Conservation (phyloP, 2,113 vertebrate species). For the Uropsilus gracilis region DNA sequence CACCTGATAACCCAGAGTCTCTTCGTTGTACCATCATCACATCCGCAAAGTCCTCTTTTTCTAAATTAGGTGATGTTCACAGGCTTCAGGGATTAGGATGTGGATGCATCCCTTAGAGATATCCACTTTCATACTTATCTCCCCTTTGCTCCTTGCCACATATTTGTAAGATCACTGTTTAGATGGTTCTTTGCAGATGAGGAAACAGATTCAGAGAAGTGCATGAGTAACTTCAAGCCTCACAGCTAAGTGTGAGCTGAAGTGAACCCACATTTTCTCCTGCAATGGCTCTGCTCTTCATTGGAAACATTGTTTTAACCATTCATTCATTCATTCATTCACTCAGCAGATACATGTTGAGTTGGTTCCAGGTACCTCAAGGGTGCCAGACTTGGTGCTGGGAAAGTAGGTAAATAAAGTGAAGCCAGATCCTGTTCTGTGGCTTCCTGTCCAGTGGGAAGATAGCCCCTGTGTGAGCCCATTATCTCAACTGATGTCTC, state of each 20-base stretch:
- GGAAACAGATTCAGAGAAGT: background rate
- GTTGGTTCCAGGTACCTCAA: fast-evolving
- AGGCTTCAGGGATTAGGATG: background rate
- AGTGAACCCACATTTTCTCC: too few species aligned
- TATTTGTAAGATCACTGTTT: background rate
- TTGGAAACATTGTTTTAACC: background rate
- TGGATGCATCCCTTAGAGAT: background rate
- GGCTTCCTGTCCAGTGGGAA: background rate
- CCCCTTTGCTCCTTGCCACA: background rate
- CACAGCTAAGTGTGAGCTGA: background rate
- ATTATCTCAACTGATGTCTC: background rate
- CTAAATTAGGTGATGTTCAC: background rate
- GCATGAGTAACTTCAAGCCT: background rate
- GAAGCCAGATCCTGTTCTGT: background rate
- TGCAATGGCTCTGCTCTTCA: background rate
- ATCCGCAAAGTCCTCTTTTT: background rate
- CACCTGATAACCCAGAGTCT: background rate
- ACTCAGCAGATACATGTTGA: background rate
- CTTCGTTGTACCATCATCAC: background rate
- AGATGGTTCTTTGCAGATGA: background rate
- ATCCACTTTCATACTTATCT: background rate
- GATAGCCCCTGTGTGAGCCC: background rate
- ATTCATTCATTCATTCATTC: too few species aligned
- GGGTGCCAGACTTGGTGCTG: background rate
- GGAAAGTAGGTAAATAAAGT: background rate